These are phyloP conservation scores for Chionis minor DNA, from an alignment of 2,113 vertebrate species.

Conservation along the genomic window DNA sequence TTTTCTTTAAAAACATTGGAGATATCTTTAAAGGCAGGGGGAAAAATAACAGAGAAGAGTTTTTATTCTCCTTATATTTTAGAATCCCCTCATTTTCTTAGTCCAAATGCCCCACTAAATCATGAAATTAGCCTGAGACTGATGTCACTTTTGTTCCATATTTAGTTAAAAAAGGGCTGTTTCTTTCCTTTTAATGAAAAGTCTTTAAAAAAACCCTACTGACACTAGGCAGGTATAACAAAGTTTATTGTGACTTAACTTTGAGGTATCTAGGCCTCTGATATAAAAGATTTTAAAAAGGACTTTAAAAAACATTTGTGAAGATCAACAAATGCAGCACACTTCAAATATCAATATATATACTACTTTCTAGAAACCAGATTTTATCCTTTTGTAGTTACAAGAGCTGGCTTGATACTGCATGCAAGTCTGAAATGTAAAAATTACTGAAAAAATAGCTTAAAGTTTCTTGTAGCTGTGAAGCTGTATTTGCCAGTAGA, in stretches of 20 bases:
- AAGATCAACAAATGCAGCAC: not conserved
- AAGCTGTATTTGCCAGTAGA: not conserved
- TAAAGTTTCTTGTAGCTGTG: not conserved
- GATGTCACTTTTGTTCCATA: not conserved
- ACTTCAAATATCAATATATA: not conserved
- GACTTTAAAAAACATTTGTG: not conserved
- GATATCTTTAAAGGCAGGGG: not conserved
- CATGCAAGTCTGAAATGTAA: not conserved
- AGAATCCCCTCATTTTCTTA: not conserved
- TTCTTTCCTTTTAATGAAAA: not conserved
- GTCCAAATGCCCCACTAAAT: not conserved
- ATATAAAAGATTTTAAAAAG: not conserved
- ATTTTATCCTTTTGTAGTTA: not conserved
- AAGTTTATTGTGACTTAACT: not conserved
- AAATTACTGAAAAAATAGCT: not conserved
- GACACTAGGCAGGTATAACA: not conserved
- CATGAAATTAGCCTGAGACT: not conserved
- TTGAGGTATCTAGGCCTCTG: not conserved
- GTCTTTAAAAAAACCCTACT: not conserved
- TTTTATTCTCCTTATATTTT: not conserved
- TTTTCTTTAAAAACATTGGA: not conserved
- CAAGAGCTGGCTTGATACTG: not conserved
- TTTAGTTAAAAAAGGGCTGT: not conserved
- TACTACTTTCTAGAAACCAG: not conserved
- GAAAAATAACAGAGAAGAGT: not conserved